Base-by-base conservation (phyloP, 2,888 invertebrate species). In the Thumatha senex region DNA sequence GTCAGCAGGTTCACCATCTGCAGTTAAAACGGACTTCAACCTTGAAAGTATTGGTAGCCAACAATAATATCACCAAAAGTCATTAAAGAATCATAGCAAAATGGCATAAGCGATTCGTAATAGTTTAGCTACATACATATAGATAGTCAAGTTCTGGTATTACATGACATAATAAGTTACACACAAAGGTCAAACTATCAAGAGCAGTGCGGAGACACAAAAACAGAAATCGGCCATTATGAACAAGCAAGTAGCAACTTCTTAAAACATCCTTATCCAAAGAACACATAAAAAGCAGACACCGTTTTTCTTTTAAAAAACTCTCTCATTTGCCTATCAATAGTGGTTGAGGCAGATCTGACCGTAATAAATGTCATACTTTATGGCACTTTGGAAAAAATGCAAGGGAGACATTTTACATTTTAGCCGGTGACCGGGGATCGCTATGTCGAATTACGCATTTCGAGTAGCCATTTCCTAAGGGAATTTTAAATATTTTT, bases 251-350 rank as follows among this genome's bases (percentile, higher is more conserved):
- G 74, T 79, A 76, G 72, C 76, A 80, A 84, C 78, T 82, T 78
- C 82, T 82, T 80, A 84, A 83, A 87, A 84, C 82, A 84, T 84
- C 82, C 84, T 86, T 86, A 85, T 84, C 82, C 84, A 80, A 81
- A 84, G 86, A 86, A 86, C 87, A 87, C 91, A 91, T 91, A 91
- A 91, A 91, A 90, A 86, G 78, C 91, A 91, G 91, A 90, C 91
- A 90, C 88, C 89, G 91, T 90, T 91, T 90, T 86, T 91, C 90
- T 90, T 90, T 91, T 90, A 91, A 90, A 90, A 91, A 89, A 86
- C 86, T 90, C 89, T 89, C 90, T 90, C 91, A 90, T 91, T 91
- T 91, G 91, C 90, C 91, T 91, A 90, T 90, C 91, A 90, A 91
- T 91, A 90, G 91, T 91, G 91, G 85, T 89, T 83, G 83, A 84